phyloP scores from a whole-genome alignment of 2,888 invertebrate species.

The Lasioglossum zephyrum region DNA sequence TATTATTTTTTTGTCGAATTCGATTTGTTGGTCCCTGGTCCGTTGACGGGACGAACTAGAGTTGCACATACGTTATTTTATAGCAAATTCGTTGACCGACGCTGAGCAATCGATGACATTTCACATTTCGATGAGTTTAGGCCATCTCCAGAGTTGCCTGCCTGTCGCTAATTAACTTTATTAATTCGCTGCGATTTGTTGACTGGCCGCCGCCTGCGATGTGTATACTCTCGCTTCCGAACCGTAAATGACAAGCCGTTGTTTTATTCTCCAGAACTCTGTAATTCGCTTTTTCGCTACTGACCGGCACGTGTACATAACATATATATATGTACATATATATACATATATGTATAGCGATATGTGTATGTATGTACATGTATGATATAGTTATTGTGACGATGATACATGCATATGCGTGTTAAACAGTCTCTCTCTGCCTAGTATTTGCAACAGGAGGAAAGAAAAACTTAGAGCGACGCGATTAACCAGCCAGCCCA shows the following conservation, averaged over 20 bases:
- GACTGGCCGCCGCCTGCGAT: constrained; percentile 20
- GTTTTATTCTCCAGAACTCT: not conserved
- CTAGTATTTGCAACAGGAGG: constrained; percentile 1
- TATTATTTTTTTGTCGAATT: not conserved
- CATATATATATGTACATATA: not conserved
- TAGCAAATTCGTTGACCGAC: constrained; percentile 70
- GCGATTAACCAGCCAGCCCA: constrained; percentile 9
- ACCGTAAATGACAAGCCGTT: constrained; percentile 1
- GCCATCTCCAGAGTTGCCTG: constrained; percentile 85
- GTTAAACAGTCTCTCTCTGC: not conserved
- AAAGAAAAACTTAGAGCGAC: constrained; percentile 6
- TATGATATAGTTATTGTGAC: not conserved
- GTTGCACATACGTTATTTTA: constrained; percentile 72
- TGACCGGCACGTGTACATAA: constrained; percentile 5
- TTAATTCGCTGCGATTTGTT: constrained; percentile 21
- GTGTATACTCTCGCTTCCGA: constrained; percentile 16
- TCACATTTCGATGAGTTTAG: constrained; percentile 79
- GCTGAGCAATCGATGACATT: constrained; percentile 80
- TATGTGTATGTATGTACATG: not conserved
- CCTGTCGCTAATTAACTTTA: constrained; percentile 65
- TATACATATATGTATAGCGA: not conserved
- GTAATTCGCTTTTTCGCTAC: constrained; percentile 4
- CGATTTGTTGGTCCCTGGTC: constrained; percentile 9
- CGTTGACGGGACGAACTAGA: constrained; percentile 68
- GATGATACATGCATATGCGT: not conserved